Base-by-base conservation (phyloP, 2,797 vertebrate genomes). In the Spinibarbus caldwelli region DNA sequence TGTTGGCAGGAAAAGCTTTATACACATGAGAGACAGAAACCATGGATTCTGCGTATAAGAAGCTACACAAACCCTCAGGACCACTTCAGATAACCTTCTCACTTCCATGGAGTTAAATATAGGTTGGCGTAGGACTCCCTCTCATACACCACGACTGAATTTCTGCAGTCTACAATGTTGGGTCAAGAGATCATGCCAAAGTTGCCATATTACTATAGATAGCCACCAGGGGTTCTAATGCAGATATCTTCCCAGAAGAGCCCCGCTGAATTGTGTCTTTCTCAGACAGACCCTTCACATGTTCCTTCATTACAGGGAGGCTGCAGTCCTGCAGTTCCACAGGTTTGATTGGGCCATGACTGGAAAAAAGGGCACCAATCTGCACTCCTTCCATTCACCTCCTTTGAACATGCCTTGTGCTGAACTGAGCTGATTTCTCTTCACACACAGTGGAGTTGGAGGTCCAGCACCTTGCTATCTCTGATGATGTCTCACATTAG, bases 1-100 rank as follows among this genome's bases (percentile, higher is more conserved):
- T 52, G 83, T 84, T 89, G 86, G 82, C 87, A 86, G 84, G 82
- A 84, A 77, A 86, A 80, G 76, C 59, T 85, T 78, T 85, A 75
- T 83, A 78, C 83, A 79, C 83, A 89, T 85, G 85, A 88, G 83
- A 81, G 83, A 83, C 82, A 73, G 66, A 78, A 76, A 78, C 43
- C 80, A 68, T 62, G 57, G 70, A 83, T 77, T 78, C 68, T 36
- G 62, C 54, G 86, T 57, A 85, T 76, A 57, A 66, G 82, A 86
- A 64, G 54, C 34, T 72, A 81, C 70, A 88, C 38, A 62, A 52
- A 49, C n/a, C 59, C 23, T 78, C 21, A 26, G 62, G 75, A 49
- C 47, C 47, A 47, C 45, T 57, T 78, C 76, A 84, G 67, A 76
- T 75, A 83, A 80, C 49, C 62, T 68, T 36, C 15, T 23, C 34